Conservation (phyloP, 2,797 vertebrate genomes). For the Phrynocephalus guinanensis region DNA sequence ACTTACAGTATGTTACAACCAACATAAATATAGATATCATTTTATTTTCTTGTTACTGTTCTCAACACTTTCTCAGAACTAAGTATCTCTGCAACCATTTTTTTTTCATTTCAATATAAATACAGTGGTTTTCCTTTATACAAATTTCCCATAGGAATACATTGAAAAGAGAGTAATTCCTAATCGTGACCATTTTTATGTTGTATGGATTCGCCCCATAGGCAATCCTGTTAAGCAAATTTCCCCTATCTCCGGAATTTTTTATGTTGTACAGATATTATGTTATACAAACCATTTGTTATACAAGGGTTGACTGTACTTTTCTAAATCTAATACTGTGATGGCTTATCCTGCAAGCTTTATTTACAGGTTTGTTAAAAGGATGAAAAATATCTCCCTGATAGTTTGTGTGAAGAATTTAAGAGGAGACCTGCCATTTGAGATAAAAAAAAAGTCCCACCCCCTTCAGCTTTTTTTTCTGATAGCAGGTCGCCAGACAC, state of each 20-base stretch:
- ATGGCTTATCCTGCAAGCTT: neutral
- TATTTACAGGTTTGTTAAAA: slow-evolving; percentile 51
- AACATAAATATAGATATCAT: slow-evolving; percentile 56
- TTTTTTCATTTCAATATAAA: neutral
- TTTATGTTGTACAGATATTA: too few species aligned
- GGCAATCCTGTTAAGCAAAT: too few species aligned
- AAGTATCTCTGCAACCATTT: slow-evolving; percentile 20
- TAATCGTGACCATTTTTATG: too few species aligned
- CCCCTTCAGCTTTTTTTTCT: neutral
- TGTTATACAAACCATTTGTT: too few species aligned
- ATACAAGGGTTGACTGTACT: too few species aligned
- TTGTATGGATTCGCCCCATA: too few species aligned
- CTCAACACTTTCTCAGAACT: neutral
- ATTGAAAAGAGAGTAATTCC: too few species aligned
- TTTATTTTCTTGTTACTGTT: slow-evolving; percentile 56
- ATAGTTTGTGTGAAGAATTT: slow-evolving; percentile 18
- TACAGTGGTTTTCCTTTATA: too few species aligned
- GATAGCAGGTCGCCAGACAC: neutral
- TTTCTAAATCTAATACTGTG: slow-evolving; percentile 10
- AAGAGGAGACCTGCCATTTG: neutral
- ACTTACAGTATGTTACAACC: neutral
- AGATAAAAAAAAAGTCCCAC: slow-evolving; percentile 1
- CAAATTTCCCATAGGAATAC: too few species aligned
- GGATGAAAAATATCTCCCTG: slow-evolving; percentile 34
- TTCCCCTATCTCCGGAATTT: too few species aligned